Conservation (phyloP, 2,797 vertebrate genomes). For the Anisognathus igniventris region DNA sequence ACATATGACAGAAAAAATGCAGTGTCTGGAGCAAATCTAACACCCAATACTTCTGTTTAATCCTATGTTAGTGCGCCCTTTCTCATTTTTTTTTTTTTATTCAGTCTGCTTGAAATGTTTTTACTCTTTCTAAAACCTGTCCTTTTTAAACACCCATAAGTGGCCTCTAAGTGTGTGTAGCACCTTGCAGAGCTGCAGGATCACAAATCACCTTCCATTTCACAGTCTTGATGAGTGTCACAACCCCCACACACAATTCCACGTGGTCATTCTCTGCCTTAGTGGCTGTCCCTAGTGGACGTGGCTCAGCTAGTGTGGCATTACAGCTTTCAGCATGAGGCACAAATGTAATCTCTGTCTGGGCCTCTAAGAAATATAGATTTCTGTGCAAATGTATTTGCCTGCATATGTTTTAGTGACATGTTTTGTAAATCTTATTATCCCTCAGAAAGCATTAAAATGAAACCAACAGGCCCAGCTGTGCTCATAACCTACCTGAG, state of each 20-base stretch:
- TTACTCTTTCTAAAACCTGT: neutral
- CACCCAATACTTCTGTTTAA: constrained; percentile 11
- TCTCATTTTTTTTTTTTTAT: neutral
- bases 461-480: constrained; percentile 14
- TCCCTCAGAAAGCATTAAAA: constrained; percentile 51
- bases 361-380: constrained; percentile 13
- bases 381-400: neutral
- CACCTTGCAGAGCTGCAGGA: neutral
- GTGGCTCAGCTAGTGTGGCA: neutral
- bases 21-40: constrained; percentile 34
- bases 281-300: neutral
- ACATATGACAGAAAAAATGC: constrained; percentile 14
- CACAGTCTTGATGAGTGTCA: neutral
- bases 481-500: constrained; percentile 51
- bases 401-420: neutral
- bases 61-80: neutral
- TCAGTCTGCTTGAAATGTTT: neutral
- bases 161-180: neutral
- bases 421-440: constrained; percentile 53
- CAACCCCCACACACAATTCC: neutral
- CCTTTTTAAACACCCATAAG: neutral
- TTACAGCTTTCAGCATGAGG: neutral
- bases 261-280: neutral
- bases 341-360: neutral
- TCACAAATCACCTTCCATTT: neutral